Evolutionary conservation across 2,113 vertebrate genomes (phyloP).

Genomic region (Psilopogon haemacephalus): DNA sequence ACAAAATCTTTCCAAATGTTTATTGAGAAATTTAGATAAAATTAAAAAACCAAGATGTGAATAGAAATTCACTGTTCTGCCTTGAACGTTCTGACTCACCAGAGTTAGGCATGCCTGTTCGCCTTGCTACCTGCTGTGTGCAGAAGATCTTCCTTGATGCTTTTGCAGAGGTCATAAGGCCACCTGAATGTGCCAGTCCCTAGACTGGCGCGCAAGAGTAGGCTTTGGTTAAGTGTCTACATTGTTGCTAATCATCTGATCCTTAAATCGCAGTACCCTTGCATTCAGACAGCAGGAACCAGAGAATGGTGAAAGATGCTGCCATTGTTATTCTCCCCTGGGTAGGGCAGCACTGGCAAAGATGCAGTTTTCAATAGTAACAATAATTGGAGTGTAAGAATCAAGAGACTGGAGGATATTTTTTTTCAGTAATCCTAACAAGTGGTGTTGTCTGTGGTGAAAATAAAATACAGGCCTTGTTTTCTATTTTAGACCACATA

Average conservation of each 20-base stretch:
- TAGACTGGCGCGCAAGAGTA: not conserved
- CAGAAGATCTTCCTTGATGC: not conserved
- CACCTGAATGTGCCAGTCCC: not conserved
- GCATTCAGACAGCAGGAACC: not conserved
- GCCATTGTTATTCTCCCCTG: not conserved
- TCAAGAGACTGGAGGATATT: not conserved
- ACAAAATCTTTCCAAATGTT: too few species aligned
- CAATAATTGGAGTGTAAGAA: not conserved
- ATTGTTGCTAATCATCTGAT: not conserved
- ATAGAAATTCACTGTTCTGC: not conserved
- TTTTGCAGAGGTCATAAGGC: not conserved
- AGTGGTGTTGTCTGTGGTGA: not conserved
- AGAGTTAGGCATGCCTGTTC: not conserved
- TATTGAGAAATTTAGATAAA: not conserved
- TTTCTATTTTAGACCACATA: not conserved
- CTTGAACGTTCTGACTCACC: not conserved
- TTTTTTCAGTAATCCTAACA: not conserved
- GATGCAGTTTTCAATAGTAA: not conserved
- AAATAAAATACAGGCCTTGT: not conserved
- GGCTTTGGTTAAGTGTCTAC: not conserved
- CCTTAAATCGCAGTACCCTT: not conserved
- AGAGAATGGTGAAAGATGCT: not conserved
- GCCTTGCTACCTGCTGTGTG: not conserved
- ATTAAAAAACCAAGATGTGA: slow-evolving; percentile 21
- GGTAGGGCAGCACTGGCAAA: not conserved